Base-by-base conservation (phyloP, 2,888 invertebrate genomes). In the Julus scanicus region DNA sequence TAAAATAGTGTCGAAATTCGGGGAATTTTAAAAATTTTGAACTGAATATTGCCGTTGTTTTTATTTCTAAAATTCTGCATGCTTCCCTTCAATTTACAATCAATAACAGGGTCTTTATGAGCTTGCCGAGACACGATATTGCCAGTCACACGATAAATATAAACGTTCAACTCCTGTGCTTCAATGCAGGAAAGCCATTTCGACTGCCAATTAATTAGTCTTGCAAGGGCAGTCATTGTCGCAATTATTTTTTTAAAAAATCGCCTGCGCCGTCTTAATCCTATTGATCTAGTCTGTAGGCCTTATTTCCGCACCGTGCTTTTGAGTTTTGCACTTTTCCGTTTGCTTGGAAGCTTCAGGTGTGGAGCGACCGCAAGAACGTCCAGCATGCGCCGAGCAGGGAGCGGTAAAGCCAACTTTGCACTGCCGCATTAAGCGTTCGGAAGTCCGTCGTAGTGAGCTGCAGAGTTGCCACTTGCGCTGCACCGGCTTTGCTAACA, bases 261-360 rank as follows among this genome's bases (percentile, higher is more conserved):
- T 20, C 1, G 2, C 44, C 37, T 2, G 37, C 13, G 80, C 80
- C 9, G 3, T 80, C 80, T 29, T 37, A 80, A 80, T 37, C 80
- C 37, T 80, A 11, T 80, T 80, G 80, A 29, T 80, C 2, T 80
- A 80, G 80, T 80, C 37, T 80, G 37, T 80, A 80, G 80, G 29
- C 63, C 63, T 71, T 29, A 20, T 71, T 71, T 71, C 29, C n/a
- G 71, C 71, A 71, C 71, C 29, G 29, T 71, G 71, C 80, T 80
- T 80, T 80, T 11, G 37, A 37, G 29, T 80, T 80, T 80, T 80
- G 80, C 80, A 80, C 80, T 80, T 80, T 80, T 80, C 37, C 80
- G 37, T 80, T 80, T 80, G 80, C 80, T 80, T 80, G 80, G 80
- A 13, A 80, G 37, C 80, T 6, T 6, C 80, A 1, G 37, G 37